phyloP scores from a whole-genome alignment of 2,888 invertebrate species.

The Ormia ochracea region DNA sequence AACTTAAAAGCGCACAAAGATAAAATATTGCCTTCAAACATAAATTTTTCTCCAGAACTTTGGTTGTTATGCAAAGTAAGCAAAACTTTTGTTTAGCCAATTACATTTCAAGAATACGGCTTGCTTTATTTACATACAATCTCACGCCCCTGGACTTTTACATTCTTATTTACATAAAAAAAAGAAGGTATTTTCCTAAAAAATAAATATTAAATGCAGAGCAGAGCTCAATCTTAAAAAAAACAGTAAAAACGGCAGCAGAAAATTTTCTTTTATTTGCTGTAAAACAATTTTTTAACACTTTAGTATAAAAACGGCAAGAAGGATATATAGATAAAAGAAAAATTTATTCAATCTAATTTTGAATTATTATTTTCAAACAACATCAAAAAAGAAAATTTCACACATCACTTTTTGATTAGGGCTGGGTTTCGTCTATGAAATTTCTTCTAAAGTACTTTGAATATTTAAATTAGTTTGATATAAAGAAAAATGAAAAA shows the following conservation, averaged over 20 bases:
- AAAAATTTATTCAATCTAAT: constrained; percentile 27
- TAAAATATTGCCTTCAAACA: too few relatives aligned
- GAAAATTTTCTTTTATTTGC: constrained; percentile 7
- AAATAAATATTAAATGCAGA: neutral
- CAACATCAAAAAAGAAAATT: constrained; percentile 39
- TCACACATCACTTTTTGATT: neutral
- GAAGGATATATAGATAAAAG: neutral
- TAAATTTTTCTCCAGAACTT: too few relatives aligned
- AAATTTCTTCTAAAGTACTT: neutral
- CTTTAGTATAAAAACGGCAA: neutral
- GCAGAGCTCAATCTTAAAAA: neutral
- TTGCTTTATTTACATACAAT: neutral
- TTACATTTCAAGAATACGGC: too few relatives aligned
- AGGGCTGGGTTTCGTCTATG: neutral
- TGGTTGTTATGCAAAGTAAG: too few relatives aligned
- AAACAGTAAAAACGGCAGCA: neutral
- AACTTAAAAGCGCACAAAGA: too few relatives aligned
- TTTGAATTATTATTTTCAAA: neutral
- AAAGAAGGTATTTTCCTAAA: neutral
- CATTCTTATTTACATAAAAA: neutral
- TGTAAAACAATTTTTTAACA: constrained; percentile 3
- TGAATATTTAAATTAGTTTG: neutral
- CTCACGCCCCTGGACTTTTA: neutral
- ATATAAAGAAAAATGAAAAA: neutral
- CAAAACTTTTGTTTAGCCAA: too few relatives aligned